Conservation (phyloP, 2,888 invertebrate genomes). For the Epinotia bilunana region DNA sequence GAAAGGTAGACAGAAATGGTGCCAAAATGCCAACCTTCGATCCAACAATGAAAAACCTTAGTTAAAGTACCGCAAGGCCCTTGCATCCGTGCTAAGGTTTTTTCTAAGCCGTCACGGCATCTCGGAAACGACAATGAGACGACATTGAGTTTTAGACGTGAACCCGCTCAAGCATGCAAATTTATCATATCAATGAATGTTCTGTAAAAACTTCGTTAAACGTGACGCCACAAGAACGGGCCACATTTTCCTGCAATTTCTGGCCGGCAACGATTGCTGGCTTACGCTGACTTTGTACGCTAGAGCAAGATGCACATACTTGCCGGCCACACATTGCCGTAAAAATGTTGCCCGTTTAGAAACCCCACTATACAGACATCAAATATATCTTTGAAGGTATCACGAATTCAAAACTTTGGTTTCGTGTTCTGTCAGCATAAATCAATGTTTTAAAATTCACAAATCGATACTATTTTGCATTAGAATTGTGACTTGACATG, state of each 20-base stretch:
- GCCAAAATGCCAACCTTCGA: constrained; percentile 23
- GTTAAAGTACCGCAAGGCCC: constrained; percentile 41
- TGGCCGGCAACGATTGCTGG: too few relatives aligned
- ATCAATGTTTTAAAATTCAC: constrained; percentile 4
- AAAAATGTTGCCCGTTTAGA: too few relatives aligned
- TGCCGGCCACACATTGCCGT: too few relatives aligned
- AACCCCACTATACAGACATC: neutral
- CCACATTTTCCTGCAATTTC: too few relatives aligned
- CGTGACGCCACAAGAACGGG: constrained; percentile 21
- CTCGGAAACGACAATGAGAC: constrained; percentile 39
- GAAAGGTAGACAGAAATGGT: constrained; percentile 4
- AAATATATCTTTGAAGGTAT: neutral
- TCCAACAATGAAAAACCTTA: constrained; percentile 31
- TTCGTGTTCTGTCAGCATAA: constrained; percentile 19
- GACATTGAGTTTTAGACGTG: constrained; percentile 24
- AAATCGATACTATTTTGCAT: constrained; percentile 15
- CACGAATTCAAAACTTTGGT: constrained; percentile 5
- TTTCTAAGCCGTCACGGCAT: constrained; percentile 35
- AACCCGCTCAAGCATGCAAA: constrained; percentile 19
- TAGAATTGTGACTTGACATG: constrained; percentile 9
- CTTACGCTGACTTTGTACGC: too few relatives aligned
- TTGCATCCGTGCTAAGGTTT: constrained; percentile 38
- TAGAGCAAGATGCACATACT: too few relatives aligned
- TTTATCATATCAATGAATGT: constrained; percentile 40
- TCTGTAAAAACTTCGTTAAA: constrained; percentile 22